phyloP scores from a whole-genome alignment of 2,797 vertebrate species.

The Semaprochilodus insignis region DNA sequence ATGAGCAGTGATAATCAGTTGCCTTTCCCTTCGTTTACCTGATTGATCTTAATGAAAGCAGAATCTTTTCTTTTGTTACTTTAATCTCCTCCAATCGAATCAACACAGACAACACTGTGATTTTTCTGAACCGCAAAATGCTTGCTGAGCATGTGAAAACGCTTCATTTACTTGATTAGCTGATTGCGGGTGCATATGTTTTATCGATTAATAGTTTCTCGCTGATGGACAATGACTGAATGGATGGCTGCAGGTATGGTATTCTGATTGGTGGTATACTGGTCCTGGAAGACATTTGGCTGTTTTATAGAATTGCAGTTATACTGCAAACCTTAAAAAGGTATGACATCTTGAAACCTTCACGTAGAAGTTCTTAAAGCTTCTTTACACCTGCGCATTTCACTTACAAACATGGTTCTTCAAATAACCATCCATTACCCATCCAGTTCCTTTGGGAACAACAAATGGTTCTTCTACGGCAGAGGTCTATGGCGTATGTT shows the following conservation, averaged over 20 bases:
- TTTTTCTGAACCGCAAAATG: neutral
- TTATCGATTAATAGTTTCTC: constrained; percentile 22
- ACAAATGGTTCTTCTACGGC: no score
- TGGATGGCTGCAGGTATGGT: neutral
- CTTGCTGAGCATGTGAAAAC: constrained; percentile 1
- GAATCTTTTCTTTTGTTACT: neutral
- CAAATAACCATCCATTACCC: no score
- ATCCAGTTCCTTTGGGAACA: no score
- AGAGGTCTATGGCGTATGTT: no score
- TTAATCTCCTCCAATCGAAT: neutral
- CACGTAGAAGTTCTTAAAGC: no score
- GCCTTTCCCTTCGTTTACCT: neutral
- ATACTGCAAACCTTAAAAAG: no score
- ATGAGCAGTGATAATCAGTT: neutral
- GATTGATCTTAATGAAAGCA: neutral
- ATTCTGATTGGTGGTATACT: neutral
- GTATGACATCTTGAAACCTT: no score
- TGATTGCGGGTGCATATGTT: constrained; percentile 26
- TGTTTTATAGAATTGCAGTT: neutral
- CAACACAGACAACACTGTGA: neutral
- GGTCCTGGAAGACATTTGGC: no score
- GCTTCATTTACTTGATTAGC: neutral
- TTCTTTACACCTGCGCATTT: no score
- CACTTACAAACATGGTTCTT: no score
- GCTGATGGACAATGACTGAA: neutral